A percentile compares a stretch with the other conserved stretches of the same genome.
Conservation (phyloP, 2,888 invertebrate species). For the Lycophotia porphyrea region DNA sequence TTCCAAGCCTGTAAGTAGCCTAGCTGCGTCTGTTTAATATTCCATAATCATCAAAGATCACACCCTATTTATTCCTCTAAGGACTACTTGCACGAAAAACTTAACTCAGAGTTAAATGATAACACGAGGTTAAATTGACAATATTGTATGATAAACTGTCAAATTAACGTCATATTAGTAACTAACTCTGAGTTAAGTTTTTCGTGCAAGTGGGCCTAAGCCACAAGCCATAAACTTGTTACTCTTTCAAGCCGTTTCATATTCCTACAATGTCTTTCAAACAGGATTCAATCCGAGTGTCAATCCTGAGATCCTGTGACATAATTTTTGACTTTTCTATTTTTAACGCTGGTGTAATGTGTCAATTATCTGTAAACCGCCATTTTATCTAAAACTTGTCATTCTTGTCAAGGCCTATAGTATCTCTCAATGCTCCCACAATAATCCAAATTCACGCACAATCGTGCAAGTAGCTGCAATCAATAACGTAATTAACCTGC, state of each 20-base stretch:
- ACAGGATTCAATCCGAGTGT: not conserved
- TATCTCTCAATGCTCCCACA: not conserved
- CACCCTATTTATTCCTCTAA: too few species aligned
- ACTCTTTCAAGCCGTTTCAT: not conserved
- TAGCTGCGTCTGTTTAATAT: not conserved
- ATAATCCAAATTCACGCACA: slow-evolving; percentile 36
- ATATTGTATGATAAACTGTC: too few species aligned
- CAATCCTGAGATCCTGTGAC: not conserved
- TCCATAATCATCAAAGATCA: not conserved
- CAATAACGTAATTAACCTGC: slow-evolving; percentile 66
- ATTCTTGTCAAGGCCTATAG: not conserved
- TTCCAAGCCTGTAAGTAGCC: not conserved
- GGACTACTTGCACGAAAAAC: too few species aligned
- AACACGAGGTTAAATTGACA: too few species aligned
- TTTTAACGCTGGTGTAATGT: not conserved
- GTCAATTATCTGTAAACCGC: not conserved
- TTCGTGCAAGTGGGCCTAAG: too few species aligned
- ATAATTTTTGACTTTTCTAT: not conserved
- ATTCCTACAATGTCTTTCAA: not conserved
- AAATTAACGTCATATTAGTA: too few species aligned
- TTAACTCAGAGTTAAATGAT: too few species aligned
- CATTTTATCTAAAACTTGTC: not conserved
- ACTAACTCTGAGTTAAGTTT: too few species aligned
- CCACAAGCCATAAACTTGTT: too few species aligned
- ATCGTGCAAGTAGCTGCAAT: slow-evolving; percentile 44